phyloP scores from a whole-genome alignment of 2,113 vertebrate species.

The Phyllopteryx taeniolatus region DNA sequence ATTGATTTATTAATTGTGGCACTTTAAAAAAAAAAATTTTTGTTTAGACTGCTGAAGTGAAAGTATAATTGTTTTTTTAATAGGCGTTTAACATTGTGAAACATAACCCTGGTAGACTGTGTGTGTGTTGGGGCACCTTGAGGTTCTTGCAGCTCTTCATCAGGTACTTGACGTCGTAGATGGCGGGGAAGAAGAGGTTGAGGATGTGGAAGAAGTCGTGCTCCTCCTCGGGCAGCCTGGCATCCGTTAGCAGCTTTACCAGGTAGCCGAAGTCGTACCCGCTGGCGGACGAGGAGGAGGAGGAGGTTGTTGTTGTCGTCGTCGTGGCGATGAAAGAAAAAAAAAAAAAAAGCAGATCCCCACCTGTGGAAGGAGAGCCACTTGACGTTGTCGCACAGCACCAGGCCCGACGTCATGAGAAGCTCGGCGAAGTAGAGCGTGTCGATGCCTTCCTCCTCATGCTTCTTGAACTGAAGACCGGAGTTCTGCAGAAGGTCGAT shows the following conservation, averaged over 20 bases:
- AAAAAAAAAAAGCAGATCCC: not conserved
- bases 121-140: slow-evolving; percentile 75
- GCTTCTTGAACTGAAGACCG: slow-evolving; percentile 96
- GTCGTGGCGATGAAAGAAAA: too few species aligned
- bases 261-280: slow-evolving; percentile 98
- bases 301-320: too few species aligned
- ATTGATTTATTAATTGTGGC: too few species aligned
- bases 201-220: slow-evolving; percentile 98
- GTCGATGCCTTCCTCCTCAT: slow-evolving; percentile 95
- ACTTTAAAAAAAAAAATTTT: too few species aligned
- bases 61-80: too few species aligned
- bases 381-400: slow-evolving; percentile 95
- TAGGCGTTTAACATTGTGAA: too few species aligned
- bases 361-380: slow-evolving; percentile 99
- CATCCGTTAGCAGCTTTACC: slow-evolving; percentile 94
- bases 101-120: not conserved
- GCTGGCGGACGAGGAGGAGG: slow-evolving; percentile 51
- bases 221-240: slow-evolving; percentile 92
- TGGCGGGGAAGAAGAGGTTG: slow-evolving; percentile 96
- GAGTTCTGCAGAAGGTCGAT: slow-evolving; percentile 97
- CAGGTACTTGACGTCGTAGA: slow-evolving; percentile 96
- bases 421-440: slow-evolving; percentile 95
- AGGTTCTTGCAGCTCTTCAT: slow-evolving; percentile 99
- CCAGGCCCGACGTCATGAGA: slow-evolving; percentile 96
- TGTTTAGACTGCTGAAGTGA: too few species aligned